Evolutionary conservation across 2,797 vertebrate genomes (phyloP).

Genomic region (Pelobates cultripes): DNA sequence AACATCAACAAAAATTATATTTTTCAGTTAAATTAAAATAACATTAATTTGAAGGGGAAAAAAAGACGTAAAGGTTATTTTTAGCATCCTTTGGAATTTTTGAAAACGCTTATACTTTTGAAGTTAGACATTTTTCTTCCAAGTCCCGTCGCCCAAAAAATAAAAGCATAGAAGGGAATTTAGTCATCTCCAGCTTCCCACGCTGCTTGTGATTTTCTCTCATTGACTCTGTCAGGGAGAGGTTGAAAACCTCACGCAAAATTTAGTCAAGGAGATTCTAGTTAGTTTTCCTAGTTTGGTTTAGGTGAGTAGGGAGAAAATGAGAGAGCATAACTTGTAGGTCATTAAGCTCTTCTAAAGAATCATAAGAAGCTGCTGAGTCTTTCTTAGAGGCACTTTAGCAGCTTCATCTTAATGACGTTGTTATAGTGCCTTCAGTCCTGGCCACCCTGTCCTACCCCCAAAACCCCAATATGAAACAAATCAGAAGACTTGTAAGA

Average conservation of each 20-base stretch:
- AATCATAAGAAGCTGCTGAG: too few species aligned
- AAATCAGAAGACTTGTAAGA: too few species aligned
- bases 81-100: neutral
- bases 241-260: neutral
- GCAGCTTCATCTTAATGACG: too few species aligned
- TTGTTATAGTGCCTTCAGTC: too few species aligned
- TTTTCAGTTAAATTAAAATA: constrained; percentile 21
- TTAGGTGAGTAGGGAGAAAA: neutral
- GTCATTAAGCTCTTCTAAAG: too few species aligned
- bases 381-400: too few species aligned
- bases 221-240: neutral
- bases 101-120: neutral
- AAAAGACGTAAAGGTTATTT: neutral
- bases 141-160: neutral
- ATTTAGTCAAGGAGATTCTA: neutral
- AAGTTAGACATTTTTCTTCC: neutral
- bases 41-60: neutral
- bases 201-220: neutral
- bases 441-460: too few species aligned
- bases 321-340: too few species aligned
- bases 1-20: constrained; percentile 10
- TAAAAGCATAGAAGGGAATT: neutral
- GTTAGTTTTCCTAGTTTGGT: neutral
- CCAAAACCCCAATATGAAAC: too few species aligned
- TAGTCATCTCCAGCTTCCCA: neutral